Evolutionary conservation across 1,140 invertebrate genomes (phyloP).

Genomic region (Heliconius hermathena): DNA sequence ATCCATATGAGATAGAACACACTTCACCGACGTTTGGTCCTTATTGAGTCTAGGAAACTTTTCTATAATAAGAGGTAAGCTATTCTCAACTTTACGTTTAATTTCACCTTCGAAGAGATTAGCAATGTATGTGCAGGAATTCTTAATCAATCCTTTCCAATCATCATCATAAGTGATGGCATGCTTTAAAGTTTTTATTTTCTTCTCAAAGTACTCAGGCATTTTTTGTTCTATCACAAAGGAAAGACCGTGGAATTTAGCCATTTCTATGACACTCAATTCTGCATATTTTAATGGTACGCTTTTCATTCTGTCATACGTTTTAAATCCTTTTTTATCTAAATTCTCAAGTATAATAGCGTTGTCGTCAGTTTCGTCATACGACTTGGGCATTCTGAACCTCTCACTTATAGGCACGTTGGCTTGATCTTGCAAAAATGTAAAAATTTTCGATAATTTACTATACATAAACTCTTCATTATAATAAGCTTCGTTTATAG

Average conservation of each 20-base stretch:
- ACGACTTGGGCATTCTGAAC: conserved; percentile 40
- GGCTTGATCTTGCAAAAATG: conserved; percentile 44
- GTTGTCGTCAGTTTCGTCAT: conserved; percentile 31
- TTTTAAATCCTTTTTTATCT: conserved; percentile 41
- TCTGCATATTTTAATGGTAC: conserved; percentile 46
- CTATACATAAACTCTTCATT: conserved; percentile 46
- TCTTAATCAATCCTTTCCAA: conserved; percentile 18
- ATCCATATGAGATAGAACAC: conserved; percentile 49
- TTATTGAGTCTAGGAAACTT: conserved; percentile 31
- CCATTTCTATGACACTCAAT: conserved; percentile 43
- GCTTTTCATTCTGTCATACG: conserved; percentile 38
- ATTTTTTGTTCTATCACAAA: conserved; percentile 46
- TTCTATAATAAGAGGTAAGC: conserved; percentile 23
- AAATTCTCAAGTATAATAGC: conserved; percentile 50
- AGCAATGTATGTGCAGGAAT: conserved; percentile 18
- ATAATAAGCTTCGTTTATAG: conserved; percentile 31
- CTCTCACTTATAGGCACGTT: conserved; percentile 37
- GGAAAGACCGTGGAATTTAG: conserved; percentile 49
- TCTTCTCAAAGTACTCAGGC: conserved; percentile 43
- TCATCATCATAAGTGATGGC: conserved; percentile 29
- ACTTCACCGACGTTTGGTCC: conserved; percentile 24
- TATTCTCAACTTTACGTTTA: conserved; percentile 38
- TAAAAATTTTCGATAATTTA: conserved; percentile 36
- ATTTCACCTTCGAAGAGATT: conserved; percentile 33
- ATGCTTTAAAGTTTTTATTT: conserved; percentile 30